A percentile compares a stretch with the other conserved stretches of the same genome.
phyloP scores from a whole-genome alignment of 37 sponge, comb jelly and placozoan species.

The Axinella damicornis region DNA sequence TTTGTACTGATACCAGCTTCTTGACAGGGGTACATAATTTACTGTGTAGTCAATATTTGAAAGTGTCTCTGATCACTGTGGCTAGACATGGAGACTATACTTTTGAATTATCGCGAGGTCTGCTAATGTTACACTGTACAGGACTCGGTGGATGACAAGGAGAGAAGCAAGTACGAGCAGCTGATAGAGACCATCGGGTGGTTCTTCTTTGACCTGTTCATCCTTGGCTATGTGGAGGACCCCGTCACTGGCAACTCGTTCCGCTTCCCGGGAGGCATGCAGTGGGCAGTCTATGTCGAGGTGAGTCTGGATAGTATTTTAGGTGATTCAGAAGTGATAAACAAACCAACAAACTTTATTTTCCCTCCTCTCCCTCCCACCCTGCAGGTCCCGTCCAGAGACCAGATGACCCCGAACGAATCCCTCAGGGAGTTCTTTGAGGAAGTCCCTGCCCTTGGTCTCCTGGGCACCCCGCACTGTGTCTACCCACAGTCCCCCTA shows the following conservation, averaged over 20 bases:
- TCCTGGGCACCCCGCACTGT: constrained; percentile 56
- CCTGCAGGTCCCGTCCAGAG: constrained; percentile 54
- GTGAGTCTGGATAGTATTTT: constrained; percentile 25
- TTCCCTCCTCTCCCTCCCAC: neutral
- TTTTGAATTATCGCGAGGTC: too few relatives aligned
- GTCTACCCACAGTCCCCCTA: constrained; percentile 57
- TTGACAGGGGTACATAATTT: too few relatives aligned
- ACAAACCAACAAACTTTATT: too few relatives aligned
- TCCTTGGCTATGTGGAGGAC: constrained; percentile 91
- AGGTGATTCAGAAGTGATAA: too few relatives aligned
- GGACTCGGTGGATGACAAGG: constrained; percentile 34
- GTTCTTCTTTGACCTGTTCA: constrained; percentile 87
- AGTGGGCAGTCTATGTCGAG: constrained; percentile 84
- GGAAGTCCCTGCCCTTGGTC: constrained; percentile 65
- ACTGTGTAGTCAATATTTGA: too few relatives aligned
- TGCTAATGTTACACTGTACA: neutral
- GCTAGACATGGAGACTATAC: too few relatives aligned
- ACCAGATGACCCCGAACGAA: constrained; percentile 21
- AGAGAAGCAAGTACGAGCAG: constrained; percentile 52
- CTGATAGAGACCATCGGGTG: constrained; percentile 72
- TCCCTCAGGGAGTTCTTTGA: constrained; percentile 65
- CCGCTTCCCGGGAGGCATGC: constrained; percentile 61
- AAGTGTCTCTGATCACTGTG: too few relatives aligned
- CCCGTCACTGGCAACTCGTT: constrained; percentile 77
- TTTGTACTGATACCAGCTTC: too few relatives aligned